phyloP scores from a whole-genome alignment of 2,888 invertebrate genomes.

The Clepsis dumicolana region DNA sequence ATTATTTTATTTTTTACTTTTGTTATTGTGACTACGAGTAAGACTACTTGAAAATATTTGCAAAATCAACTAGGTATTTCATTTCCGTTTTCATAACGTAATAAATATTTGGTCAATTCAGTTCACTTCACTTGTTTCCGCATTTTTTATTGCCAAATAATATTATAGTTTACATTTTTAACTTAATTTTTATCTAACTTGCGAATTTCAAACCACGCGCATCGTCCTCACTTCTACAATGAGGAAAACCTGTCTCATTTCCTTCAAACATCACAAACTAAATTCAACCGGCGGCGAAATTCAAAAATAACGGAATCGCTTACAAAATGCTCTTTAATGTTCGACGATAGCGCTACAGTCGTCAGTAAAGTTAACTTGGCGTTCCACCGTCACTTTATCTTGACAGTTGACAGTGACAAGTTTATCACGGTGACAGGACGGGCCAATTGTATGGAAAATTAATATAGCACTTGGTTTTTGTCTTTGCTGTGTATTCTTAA shows the following conservation, averaged over 20 bases:
- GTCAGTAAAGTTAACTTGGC: conserved; percentile 14
- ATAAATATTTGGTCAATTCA: too few relatives aligned
- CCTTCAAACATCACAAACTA: conserved; percentile 1
- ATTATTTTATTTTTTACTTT: too few relatives aligned
- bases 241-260: conserved; percentile 9
- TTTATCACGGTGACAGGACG: conserved; percentile 50
- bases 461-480: conserved; percentile 24
- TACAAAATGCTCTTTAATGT: not conserved
- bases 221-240: not conserved
- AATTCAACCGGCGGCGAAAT: not conserved
- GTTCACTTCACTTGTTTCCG: too few relatives aligned
- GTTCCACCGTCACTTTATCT: conserved; percentile 53
- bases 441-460: conserved; percentile 42
- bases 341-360: not conserved
- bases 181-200: not conserved
- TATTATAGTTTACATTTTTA: not conserved
- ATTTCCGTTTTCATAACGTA: not conserved
- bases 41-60: not conserved
- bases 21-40: not conserved
- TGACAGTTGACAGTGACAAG: conserved; percentile 51
- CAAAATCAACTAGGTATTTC: not conserved
- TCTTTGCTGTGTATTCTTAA: conserved; percentile 18
- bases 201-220: conserved; percentile 11
- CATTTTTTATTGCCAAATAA: too few relatives aligned
- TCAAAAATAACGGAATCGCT: not conserved